Base-by-base conservation (phyloP, 2,888 invertebrate genomes). In the Orthosia gothica region DNA sequence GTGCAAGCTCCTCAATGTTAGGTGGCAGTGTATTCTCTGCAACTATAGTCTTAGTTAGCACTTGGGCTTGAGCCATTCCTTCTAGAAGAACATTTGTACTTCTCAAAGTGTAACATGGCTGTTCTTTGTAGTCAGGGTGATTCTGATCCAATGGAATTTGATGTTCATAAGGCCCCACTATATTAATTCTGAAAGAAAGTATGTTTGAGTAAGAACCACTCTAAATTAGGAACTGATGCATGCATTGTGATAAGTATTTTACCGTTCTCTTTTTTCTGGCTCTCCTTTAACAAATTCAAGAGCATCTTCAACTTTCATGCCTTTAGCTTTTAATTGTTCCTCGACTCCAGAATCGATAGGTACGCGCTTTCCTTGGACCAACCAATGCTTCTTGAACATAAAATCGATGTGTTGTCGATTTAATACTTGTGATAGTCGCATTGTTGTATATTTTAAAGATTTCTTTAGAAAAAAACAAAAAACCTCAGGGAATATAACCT, bases 31-130 rank as follows among this genome's bases (percentile, higher is more conserved):
- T 97, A 58, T 97, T 94, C 82, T 97, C 94, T 75, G 97, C 93
- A 90, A 97, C 96, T 7, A 98, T 93, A 1, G 98, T 97, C 90
- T 99, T 99, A 5, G 98, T 98, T 11, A 99, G 94, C n/a, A 98
- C 94, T 94, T 98, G 98, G 0, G 98, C 98, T 95, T 99, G 99
- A 2, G 97, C 92, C 68, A 98, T 89, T 16, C 99, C 99, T 93
- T 98, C 97, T 40, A 98, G 89, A 5, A 98, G 93, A 13, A 98
- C 97, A 93, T 97, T 97, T 52, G 96, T 93, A 84, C 98, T 97
- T 71, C 94, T 95, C 76, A 97, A 97, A 2, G 97, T 95, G 77
- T 97, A 96, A 86, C 98, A 97, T 9, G 97, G 95, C 78, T 93
- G 94, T 23, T 97, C 93, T 86, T 98, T 97, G 97, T 97, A 98